phyloP scores from a whole-genome alignment of 2,888 invertebrate species.

The Polymixis lichenea region DNA sequence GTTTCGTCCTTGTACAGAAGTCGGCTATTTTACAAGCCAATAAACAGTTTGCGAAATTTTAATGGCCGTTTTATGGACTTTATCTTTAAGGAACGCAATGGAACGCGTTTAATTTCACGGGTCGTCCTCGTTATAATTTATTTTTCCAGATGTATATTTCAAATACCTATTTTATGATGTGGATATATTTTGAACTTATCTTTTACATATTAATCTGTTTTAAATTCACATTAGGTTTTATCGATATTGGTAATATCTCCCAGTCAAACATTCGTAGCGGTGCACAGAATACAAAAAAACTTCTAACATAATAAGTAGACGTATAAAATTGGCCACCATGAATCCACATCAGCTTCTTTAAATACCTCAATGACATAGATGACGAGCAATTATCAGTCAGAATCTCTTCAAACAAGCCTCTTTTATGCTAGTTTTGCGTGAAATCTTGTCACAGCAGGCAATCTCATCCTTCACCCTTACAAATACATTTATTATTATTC shows the following conservation, averaged over 20 bases:
- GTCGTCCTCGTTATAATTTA: constrained; percentile 19
- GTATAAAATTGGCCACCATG: constrained; percentile 6
- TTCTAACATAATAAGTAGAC: background rate
- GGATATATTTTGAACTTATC: background rate
- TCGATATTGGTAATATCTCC: background rate
- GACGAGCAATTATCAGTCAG: constrained; percentile 20
- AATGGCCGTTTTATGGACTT: constrained; percentile 73
- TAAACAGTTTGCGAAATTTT: constrained; percentile 85
- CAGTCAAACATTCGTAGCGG: background rate
- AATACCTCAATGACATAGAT: constrained; percentile 17
- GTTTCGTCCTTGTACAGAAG: constrained; percentile 81
- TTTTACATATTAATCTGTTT: constrained; percentile 22
- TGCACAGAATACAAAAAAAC: background rate
- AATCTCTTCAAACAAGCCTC: constrained; percentile 25
- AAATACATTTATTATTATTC: constrained; percentile 49
- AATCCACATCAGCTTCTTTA: constrained; percentile 7
- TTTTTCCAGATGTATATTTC: constrained; percentile 26
- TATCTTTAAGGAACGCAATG: constrained; percentile 68
- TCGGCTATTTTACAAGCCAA: constrained; percentile 79
- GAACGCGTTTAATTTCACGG: constrained; percentile 49
- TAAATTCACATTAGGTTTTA: constrained; percentile 17
- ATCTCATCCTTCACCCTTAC: constrained; percentile 25
- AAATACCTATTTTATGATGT: constrained; percentile 5
- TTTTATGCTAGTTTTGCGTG: constrained; percentile 22
- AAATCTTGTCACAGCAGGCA: constrained; percentile 58